These are phyloP conservation scores for Drosophila helvetica DNA, from an alignment of 2,888 invertebrate species.

Conservation along the genomic window DNA sequence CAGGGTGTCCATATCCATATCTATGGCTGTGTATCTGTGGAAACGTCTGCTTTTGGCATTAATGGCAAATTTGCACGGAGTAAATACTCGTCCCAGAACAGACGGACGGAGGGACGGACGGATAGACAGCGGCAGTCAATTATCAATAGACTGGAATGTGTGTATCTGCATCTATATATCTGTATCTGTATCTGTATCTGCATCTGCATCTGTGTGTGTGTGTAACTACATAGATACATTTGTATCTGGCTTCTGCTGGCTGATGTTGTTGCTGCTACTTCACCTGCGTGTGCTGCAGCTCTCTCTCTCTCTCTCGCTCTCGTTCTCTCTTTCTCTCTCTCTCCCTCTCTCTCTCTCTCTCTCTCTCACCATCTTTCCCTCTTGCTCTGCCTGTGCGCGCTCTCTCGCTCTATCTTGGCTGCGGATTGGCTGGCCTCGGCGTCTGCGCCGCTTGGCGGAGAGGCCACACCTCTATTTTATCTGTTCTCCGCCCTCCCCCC, in stretches of 20 bases:
- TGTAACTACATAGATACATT: slow-evolving; percentile 49
- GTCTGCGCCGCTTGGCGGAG: slow-evolving; percentile 69
- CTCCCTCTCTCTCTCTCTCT: slow-evolving; percentile 32
- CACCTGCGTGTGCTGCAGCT: slow-evolving; percentile 69
- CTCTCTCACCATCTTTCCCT: slow-evolving; percentile 20
- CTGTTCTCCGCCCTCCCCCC: slow-evolving; percentile 30
- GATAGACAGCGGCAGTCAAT: slow-evolving; percentile 66
- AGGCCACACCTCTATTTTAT: slow-evolving; percentile 75
- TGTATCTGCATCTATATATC: slow-evolving; percentile 8
- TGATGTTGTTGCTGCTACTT: slow-evolving; percentile 53
- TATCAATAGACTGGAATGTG: slow-evolving; percentile 69
- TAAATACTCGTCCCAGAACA: slow-evolving; percentile 57
- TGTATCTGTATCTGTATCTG: neutral
- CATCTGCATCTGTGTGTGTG: slow-evolving; percentile 1
- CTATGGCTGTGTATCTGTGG: slow-evolving; percentile 28
- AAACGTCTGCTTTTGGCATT: slow-evolving; percentile 70
- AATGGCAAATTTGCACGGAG: slow-evolving; percentile 79
- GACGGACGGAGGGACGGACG: slow-evolving; percentile 18
- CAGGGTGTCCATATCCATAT: slow-evolving; percentile 24
- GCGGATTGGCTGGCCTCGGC: slow-evolving; percentile 70
- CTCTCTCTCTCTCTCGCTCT: slow-evolving; percentile 30
- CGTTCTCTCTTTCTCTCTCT: slow-evolving; percentile 19
- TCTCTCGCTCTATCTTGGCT: slow-evolving; percentile 43
- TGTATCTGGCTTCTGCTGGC: slow-evolving; percentile 43
- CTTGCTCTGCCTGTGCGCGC: slow-evolving; percentile 28